These are phyloP conservation scores for Sinella curviseta DNA, from an alignment of 1,140 invertebrate species.

Conservation along the genomic window DNA sequence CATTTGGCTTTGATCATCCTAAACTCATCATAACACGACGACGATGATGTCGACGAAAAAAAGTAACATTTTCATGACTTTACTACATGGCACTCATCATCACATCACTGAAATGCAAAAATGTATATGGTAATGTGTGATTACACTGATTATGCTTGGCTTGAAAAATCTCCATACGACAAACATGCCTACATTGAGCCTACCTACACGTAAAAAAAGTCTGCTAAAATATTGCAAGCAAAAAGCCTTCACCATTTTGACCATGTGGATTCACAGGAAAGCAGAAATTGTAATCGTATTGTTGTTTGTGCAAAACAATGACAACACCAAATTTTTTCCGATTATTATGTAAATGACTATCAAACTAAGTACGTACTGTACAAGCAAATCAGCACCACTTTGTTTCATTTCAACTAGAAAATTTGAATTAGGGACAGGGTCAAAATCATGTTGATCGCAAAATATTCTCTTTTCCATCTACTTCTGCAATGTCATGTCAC, in stretches of 20 bases:
- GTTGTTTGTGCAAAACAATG: too few species aligned
- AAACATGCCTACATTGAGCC: not conserved
- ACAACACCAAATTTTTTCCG: too few species aligned
- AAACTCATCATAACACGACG: not conserved
- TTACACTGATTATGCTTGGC: not conserved
- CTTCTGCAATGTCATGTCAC: too few species aligned
- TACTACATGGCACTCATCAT: not conserved
- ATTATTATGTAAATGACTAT: too few species aligned
- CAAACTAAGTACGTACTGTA: too few species aligned
- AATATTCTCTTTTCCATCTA: not conserved
- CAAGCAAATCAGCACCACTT: too few species aligned
- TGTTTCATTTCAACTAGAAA: not conserved
- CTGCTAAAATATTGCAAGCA: not conserved
- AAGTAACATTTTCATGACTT: not conserved
- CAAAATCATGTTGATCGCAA: not conserved
- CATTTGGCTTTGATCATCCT: not conserved
- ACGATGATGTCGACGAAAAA: not conserved
- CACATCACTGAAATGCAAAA: not conserved
- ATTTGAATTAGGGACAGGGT: not conserved
- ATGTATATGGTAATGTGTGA: not conserved
- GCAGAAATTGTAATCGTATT: too few species aligned
- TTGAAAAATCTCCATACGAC: not conserved
- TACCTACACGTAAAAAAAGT: not conserved
- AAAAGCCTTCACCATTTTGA: too few species aligned
- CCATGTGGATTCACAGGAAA: too few species aligned